Evolutionary conservation across 1,140 invertebrate species (phyloP), one percentile per base, ranked within the genome.

Genomic region (Atta texana): DNA sequence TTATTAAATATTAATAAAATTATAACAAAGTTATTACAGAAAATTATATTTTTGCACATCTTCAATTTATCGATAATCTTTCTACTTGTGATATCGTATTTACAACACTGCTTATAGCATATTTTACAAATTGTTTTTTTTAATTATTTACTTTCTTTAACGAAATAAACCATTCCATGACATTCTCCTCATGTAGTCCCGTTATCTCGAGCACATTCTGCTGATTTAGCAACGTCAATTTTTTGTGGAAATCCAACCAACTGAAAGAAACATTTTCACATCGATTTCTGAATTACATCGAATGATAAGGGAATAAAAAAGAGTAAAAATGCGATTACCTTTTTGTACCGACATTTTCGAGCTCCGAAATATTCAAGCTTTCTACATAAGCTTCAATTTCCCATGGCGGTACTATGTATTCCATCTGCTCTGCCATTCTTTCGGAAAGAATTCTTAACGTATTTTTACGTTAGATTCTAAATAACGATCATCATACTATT

Each of bases 211-310:
- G 94, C 87, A 97, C 96, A 51, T 97, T 97, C 95, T 98, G 97
- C 92, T 98, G 97, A 87, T 97, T 97, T n/a, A 98, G 92, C 92
- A 98, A 97, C 88, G 98, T 96, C 4, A 98, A 93, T 88, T 96
- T 96, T 91, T 97, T 97, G 90, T 98, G 97, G 93, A 96, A 97
- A 90, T 98, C 97, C 59, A 97, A 94, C 97, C 97, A 98, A 68
- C 97, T 96, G 55, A 57, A 94, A 94, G 31, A 63, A 31, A 90
- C 80, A 76, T 88, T 55, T 80, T 68, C 81, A 74, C 34, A 82
- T 78, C 24, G 21, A 77, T 28, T 57, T 75, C 2, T 68, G 21
- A 61, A 24, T 7, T 71, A 71, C 85, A 55, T 10, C 2, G 44
- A 55, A 59, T 74, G 39, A 75, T 18, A 72, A 12, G 63, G 86